phyloP scores from a whole-genome alignment of 2,888 invertebrate species.

The Andrena trimmerana region DNA sequence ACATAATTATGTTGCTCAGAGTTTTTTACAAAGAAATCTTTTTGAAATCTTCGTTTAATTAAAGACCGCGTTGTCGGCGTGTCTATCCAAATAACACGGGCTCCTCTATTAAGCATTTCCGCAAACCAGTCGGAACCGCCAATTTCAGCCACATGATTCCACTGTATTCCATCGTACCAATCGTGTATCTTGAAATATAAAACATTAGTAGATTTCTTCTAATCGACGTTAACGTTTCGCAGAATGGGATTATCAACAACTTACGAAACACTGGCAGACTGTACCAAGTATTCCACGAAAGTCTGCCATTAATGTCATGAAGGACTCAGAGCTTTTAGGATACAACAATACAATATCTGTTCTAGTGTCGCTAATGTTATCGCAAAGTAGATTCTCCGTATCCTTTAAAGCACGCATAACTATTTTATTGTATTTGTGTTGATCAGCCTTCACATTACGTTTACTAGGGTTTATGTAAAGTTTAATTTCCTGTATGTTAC shows the following conservation, averaged over 20 bases:
- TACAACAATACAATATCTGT: conserved; percentile 73
- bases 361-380: conserved; percentile 2
- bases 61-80: conserved; percentile 72
- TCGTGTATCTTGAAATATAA: conserved; percentile 73
- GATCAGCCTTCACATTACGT: neutral
- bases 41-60: conserved; percentile 51
- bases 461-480: conserved; percentile 10
- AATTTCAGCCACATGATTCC: conserved; percentile 75
- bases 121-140: conserved; percentile 77
- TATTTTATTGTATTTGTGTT: neutral
- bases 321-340: conserved; percentile 65
- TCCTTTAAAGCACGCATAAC: neutral
- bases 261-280: conserved; percentile 71
- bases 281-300: conserved; percentile 68
- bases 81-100: conserved; percentile 78
- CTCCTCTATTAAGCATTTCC: conserved; percentile 70
- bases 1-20: conserved; percentile 34
- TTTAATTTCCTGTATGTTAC: neutral
- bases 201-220: conserved; percentile 9
- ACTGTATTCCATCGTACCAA: conserved; percentile 76
- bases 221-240: neutral
- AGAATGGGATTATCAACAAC: conserved; percentile 32
- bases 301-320: conserved; percentile 73
- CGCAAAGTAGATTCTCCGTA: conserved; percentile 19
- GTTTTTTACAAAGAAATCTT: conserved; percentile 12